Conservation (phyloP, 1,140 invertebrate genomes). For the Reticulitermes speratus region DNA sequence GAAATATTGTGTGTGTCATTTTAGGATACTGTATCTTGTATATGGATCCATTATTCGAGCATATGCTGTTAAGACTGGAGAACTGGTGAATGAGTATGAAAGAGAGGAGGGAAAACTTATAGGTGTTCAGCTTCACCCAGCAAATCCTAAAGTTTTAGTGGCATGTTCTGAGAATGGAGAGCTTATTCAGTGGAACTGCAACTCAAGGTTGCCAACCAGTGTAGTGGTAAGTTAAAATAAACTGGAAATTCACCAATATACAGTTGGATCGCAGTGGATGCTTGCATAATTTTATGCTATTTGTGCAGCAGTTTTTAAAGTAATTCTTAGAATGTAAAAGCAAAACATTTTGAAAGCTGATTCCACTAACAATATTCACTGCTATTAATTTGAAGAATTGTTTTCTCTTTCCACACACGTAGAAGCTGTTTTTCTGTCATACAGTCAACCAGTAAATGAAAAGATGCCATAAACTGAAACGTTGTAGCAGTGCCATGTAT, state of each 20-base stretch:
- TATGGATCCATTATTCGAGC: constrained; percentile 55
- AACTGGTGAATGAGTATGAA: constrained; percentile 54
- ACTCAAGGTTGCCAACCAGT: constrained; percentile 50
- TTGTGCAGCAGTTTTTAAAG: too few species aligned
- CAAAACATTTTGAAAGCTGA: too few species aligned
- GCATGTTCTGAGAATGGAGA: constrained; percentile 56
- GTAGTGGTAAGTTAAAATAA: constrained; percentile 46
- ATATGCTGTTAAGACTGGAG: constrained; percentile 58
- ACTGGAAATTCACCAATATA: background rate
- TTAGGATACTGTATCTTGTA: constrained; percentile 57
- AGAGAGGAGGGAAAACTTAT: constrained; percentile 50
- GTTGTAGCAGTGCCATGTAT: too few species aligned
- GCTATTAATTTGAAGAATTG: too few species aligned
- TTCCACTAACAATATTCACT: too few species aligned
- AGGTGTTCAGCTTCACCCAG: constrained; percentile 50
- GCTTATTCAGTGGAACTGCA: constrained; percentile 55
- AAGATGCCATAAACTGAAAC: too few species aligned
- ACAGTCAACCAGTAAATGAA: too few species aligned
- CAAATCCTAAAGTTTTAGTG: constrained; percentile 50
- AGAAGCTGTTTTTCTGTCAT: too few species aligned
- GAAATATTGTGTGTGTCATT: constrained; percentile 33
- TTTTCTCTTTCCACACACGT: too few species aligned
- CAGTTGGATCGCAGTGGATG: too few species aligned
- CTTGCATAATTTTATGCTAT: too few species aligned
- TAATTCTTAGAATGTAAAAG: too few species aligned